Percentiles rank a stretch among this genome's conserved stretches.
These are phyloP conservation scores for Crocidura indochinensis DNA, from an alignment of 2,797 vertebrate species.

Conservation along the genomic window DNA sequence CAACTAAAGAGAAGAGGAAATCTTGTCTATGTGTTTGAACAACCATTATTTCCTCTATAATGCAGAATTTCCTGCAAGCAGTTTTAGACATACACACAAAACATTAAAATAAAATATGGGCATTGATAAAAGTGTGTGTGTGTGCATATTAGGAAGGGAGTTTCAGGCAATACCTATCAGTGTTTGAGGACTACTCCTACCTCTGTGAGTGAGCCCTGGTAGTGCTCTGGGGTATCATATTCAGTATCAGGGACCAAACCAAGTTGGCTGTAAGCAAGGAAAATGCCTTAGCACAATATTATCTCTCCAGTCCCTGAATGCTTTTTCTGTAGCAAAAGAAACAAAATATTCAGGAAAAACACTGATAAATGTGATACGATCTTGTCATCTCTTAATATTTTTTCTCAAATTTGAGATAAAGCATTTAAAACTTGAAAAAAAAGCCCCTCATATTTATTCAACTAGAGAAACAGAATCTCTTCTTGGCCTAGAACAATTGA, in stretches of 20 bases:
- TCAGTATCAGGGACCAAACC: no score
- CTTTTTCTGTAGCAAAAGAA: conserved; percentile 57
- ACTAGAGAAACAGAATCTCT: conserved; percentile 17
- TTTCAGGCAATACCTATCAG: no score
- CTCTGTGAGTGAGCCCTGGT: no score
- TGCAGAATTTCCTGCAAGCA: no score
- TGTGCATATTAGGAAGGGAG: no score
- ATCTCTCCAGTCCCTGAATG: background rate
- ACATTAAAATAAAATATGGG: no score
- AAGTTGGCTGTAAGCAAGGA: no score
- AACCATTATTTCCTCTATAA: background rate
- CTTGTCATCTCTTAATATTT: background rate
- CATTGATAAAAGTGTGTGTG: no score
- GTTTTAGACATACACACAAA: no score
- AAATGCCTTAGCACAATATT: conserved; percentile 5
- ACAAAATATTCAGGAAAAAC: conserved; percentile 57
- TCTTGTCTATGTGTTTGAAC: conserved; percentile 4
- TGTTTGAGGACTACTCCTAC: no score
- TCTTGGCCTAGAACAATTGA: conserved; percentile 16
- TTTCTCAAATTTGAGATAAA: background rate
- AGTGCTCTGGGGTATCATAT: no score
- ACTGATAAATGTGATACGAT: conserved; percentile 16
- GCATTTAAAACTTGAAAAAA: conserved; percentile 48
- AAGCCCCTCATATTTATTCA: conserved; percentile 61
- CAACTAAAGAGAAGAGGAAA: conserved; percentile 34